Conservation (phyloP, 2,113 vertebrate genomes). For the Rhinoderma darwinii region DNA sequence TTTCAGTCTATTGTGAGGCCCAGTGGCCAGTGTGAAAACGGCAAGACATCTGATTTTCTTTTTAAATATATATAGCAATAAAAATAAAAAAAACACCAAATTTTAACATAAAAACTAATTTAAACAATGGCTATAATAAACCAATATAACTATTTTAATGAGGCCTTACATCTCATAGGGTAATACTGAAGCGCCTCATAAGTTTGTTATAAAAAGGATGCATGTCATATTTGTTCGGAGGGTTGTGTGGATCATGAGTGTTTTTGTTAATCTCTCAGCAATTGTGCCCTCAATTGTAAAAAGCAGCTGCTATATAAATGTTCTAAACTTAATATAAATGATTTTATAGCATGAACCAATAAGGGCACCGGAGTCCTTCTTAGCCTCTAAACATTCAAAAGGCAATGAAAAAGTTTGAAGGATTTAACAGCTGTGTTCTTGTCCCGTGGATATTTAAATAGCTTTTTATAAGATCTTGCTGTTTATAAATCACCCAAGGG, state of each 20-base stretch:
- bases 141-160: too few species aligned
- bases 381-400: slow-evolving; percentile 60
- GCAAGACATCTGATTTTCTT: too few species aligned
- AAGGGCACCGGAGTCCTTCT: slow-evolving; percentile 54
- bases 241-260: slow-evolving; percentile 62
- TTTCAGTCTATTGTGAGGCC: too few species aligned
- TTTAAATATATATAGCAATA: too few species aligned
- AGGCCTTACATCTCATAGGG: background rate
- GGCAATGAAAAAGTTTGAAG: slow-evolving; percentile 61
- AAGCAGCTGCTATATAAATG: slow-evolving; percentile 64
- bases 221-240: background rate
- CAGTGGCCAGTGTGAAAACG: too few species aligned
- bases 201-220: background rate
- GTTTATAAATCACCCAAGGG: slow-evolving; percentile 63
- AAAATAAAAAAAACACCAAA: too few species aligned
- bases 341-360: slow-evolving; percentile 61
- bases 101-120: too few species aligned
- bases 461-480: slow-evolving; percentile 66
- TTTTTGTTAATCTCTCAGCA: slow-evolving; percentile 62
- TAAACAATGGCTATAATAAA: too few species aligned
- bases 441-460: slow-evolving; percentile 66
- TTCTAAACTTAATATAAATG: slow-evolving; percentile 58
- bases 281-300: slow-evolving; percentile 68
- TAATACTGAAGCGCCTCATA: background rate
- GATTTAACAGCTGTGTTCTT: slow-evolving; percentile 66